Percentiles rank a stretch among this genome's conserved stretches.
These are phyloP conservation scores for Danio choprae DNA, from an alignment of 2,797 vertebrate species.

Conservation along the genomic window DNA sequence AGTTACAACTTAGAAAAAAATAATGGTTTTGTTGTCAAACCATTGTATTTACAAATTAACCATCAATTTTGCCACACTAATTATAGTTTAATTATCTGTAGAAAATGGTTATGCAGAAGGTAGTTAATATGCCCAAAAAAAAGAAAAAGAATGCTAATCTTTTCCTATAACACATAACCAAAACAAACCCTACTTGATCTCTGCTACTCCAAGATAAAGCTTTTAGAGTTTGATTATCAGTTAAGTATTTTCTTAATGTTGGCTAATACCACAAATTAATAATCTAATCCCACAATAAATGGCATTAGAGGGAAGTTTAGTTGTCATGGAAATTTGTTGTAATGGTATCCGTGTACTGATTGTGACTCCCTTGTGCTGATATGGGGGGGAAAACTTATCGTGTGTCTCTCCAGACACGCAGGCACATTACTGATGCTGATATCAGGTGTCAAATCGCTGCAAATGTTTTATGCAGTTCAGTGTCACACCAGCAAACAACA, in stretches of 20 bases:
- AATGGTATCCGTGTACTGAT: background rate
- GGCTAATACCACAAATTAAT: background rate
- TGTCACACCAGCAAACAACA: conserved; percentile 72
- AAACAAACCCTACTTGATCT: background rate
- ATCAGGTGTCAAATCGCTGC: conserved; percentile 70
- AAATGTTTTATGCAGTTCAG: conserved; percentile 54
- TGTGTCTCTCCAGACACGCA: conserved; percentile 45
- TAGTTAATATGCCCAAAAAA: no score
- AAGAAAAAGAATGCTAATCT: no score
- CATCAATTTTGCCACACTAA: no score
- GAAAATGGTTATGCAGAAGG: no score
- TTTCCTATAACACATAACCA: no score
- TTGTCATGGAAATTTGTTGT: conserved; percentile 14
- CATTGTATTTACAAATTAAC: no score
- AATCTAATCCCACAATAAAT: background rate
- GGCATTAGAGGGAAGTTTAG: background rate
- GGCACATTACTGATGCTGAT: conserved; percentile 41
- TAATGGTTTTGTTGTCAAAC: no score
- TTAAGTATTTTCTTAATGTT: background rate
- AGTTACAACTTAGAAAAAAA: no score
- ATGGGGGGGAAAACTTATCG: conserved; percentile 51
- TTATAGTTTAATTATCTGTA: no score
- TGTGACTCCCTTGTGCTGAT: conserved; percentile 27
- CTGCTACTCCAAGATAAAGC: no score
- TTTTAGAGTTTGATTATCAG: background rate